phyloP scores from a whole-genome alignment of 1,140 invertebrate genomes.

The Whitmania pigra region DNA sequence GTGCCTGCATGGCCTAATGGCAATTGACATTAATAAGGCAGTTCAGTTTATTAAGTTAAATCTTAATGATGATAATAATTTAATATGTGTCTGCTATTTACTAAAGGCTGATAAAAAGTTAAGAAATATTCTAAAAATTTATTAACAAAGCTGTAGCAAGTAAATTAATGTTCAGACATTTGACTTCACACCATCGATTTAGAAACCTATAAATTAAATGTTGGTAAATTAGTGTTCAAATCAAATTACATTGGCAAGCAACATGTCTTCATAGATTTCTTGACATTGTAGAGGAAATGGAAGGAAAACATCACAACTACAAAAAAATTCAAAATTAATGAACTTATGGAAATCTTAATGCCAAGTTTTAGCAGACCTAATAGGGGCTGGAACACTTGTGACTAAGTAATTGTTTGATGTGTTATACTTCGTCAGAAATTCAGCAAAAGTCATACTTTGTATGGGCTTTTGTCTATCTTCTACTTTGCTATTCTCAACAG shows the following conservation, averaged over 20 bases:
- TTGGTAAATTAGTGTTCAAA: too few relatives aligned
- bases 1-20: too few relatives aligned
- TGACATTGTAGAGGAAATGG: slow-evolving; percentile 35
- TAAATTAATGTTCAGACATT: neutral
- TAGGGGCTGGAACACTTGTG: slow-evolving; percentile 32
- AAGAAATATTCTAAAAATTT: neutral
- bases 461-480: slow-evolving; percentile 32
- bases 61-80: too few relatives aligned
- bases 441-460: slow-evolving; percentile 30
- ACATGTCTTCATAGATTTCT: slow-evolving; percentile 28
- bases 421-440: slow-evolving; percentile 37
- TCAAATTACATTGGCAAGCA: slow-evolving; percentile 31
- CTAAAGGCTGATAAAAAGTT: neutral
- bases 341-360: neutral
- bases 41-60: too few relatives aligned
- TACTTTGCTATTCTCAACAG: slow-evolving; percentile 37
- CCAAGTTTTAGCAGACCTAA: slow-evolving; percentile 29
- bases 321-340: slow-evolving; percentile 10
- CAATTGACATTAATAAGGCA: too few relatives aligned
- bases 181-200: neutral
- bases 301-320: slow-evolving; percentile 33
- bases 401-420: slow-evolving; percentile 37
- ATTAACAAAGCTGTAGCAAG: neutral
- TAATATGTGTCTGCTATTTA: neutral
- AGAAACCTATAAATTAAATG: neutral